Percentiles rank a stretch among this genome's conserved stretches.
These are phyloP conservation scores for Caenorhabditis sp. DNA, from an alignment of 2,888 invertebrate genomes.

Conservation along the genomic window DNA sequence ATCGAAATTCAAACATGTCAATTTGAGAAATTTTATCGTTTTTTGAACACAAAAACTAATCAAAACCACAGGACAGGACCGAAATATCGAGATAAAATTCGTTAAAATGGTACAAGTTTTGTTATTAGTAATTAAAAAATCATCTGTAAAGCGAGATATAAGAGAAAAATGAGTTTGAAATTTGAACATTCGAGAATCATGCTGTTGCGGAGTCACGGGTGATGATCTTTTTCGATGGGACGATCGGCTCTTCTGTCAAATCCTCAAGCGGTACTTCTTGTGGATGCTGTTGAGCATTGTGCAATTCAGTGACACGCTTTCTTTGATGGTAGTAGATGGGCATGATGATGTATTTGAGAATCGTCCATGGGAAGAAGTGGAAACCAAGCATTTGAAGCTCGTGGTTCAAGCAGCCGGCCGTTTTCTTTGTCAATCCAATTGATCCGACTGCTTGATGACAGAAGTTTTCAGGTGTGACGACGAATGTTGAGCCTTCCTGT, in stretches of 20 bases:
- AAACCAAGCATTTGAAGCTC: slow-evolving; percentile 80
- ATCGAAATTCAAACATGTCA: not conserved
- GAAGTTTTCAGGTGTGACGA: slow-evolving; percentile 80
- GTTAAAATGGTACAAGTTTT: not conserved
- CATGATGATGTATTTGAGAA: slow-evolving; percentile 82
- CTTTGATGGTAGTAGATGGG: slow-evolving; percentile 81
- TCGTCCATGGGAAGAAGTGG: slow-evolving; percentile 81
- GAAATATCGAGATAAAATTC: slow-evolving; percentile 19
- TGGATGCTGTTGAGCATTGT: slow-evolving; percentile 11
- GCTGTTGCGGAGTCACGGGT: slow-evolving; percentile 45
- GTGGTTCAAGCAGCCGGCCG: slow-evolving; percentile 82
- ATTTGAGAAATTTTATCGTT: not conserved
- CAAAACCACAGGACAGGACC: not conserved
- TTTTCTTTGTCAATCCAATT: slow-evolving; percentile 76
- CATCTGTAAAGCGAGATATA: slow-evolving; percentile 34
- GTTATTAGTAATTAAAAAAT: slow-evolving; percentile 19
- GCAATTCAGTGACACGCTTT: slow-evolving; percentile 72
- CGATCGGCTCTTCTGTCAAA: slow-evolving; percentile 1
- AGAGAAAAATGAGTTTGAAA: slow-evolving; percentile 9
- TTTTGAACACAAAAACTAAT: not conserved
- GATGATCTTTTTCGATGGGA: slow-evolving; percentile 19
- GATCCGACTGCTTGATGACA: slow-evolving; percentile 79
- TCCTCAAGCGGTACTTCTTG: slow-evolving; percentile 14
- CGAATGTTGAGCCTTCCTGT: slow-evolving; percentile 79
- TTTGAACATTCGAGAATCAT: slow-evolving; percentile 15